These are phyloP conservation scores for Anthoscopus minutus DNA, from an alignment of 2,113 vertebrate genomes.

Conservation along the genomic window DNA sequence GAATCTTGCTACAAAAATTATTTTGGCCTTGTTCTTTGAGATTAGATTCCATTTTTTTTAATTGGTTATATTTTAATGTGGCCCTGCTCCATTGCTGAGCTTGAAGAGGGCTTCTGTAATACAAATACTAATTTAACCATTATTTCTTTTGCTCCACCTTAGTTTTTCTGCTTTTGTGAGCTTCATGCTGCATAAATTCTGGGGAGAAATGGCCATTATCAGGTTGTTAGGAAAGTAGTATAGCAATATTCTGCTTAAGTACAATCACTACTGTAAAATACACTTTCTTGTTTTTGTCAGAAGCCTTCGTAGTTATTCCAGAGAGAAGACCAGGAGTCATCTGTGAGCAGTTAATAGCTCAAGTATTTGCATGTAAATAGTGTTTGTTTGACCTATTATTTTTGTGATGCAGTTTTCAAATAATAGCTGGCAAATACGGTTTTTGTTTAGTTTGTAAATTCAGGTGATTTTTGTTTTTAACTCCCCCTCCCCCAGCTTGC, in stretches of 20 bases:
- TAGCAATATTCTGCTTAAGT: background rate
- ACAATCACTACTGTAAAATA: background rate
- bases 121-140: background rate
- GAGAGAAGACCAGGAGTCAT: background rate
- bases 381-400: background rate
- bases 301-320: background rate
- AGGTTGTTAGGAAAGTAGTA: background rate
- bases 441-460: background rate
- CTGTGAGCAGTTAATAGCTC: background rate
- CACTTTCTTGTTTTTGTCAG: background rate
- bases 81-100: background rate
- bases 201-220: background rate
- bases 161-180: background rate
- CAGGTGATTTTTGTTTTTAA: background rate
- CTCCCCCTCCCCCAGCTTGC: fast-evolving
- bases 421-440: background rate
- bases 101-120: background rate
- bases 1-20: background rate
- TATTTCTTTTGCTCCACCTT: background rate
- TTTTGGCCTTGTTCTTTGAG: background rate
- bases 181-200: background rate
- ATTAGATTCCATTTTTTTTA: background rate
- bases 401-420: background rate
- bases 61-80: background rate
- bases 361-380: background rate